Percentiles rank a stretch among this genome's conserved stretches.
phyloP scores from a whole-genome alignment of 2,888 invertebrate genomes.

The Heliconius ethilla region DNA sequence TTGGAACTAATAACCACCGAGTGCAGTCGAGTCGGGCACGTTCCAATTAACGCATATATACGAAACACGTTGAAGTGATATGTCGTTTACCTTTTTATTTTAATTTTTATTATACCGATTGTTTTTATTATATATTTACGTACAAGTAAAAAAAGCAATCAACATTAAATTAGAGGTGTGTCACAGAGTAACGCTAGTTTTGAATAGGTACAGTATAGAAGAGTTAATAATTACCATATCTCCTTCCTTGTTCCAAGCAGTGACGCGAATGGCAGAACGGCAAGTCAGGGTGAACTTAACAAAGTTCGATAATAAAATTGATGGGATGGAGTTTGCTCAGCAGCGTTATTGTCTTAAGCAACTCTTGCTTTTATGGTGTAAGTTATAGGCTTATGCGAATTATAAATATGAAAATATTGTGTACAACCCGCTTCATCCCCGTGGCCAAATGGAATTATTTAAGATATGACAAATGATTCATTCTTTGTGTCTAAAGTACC shows the following conservation, averaged over 20 bases:
- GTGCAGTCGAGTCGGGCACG: background rate
- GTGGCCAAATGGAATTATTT: too few species aligned
- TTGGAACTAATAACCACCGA: background rate
- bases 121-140: too few species aligned
- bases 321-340: slow-evolving; percentile 48
- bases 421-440: background rate
- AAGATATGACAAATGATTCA: too few species aligned
- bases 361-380: slow-evolving; percentile 38
- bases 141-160: too few species aligned
- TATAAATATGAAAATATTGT: background rate
- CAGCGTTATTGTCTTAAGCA: slow-evolving; percentile 51
- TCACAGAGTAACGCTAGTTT: background rate
- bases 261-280: slow-evolving; percentile 35
- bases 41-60: slow-evolving; percentile 1
- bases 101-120: too few species aligned
- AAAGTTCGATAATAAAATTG: slow-evolving; percentile 53
- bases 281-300: slow-evolving; percentile 39
- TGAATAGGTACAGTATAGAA: background rate
- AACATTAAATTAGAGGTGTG: too few species aligned
- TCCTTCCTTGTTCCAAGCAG: slow-evolving; percentile 17
- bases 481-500: too few species aligned
- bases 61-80: background rate
- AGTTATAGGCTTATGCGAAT: slow-evolving; percentile 11
- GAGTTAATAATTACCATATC: slow-evolving; percentile 38
- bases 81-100: too few species aligned